Conservation (phyloP, 2,888 invertebrate species). For the Chymomyza amoena region DNA sequence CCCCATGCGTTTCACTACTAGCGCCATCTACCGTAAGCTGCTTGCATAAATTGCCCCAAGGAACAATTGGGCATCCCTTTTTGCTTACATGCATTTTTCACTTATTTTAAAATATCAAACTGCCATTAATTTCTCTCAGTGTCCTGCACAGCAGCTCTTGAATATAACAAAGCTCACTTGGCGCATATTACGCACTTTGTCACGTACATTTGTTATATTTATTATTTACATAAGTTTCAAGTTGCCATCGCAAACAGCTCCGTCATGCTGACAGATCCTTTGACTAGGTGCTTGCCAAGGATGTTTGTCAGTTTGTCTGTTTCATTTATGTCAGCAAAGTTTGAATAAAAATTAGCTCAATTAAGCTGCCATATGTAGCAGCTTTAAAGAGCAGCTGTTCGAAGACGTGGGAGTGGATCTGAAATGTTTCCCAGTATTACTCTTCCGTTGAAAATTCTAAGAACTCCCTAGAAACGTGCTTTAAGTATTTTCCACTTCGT, state of each 20-base stretch:
- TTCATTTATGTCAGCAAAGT: slow-evolving; percentile 8
- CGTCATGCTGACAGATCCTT: not conserved
- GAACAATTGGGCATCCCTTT: no score
- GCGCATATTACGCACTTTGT: slow-evolving; percentile 72
- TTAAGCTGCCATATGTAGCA: slow-evolving; percentile 44
- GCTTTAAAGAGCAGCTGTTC: slow-evolving; percentile 9
- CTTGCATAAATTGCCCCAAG: no score
- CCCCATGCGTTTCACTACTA: no score
- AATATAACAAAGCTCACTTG: slow-evolving; percentile 36
- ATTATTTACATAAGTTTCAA: slow-evolving; percentile 66
- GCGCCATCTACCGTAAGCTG: no score
- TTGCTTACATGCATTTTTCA: not conserved
- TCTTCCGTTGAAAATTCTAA: no score
- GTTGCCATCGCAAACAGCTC: slow-evolving; percentile 7
- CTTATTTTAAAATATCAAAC: no score
- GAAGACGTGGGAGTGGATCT: no score
- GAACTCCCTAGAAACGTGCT: not conserved
- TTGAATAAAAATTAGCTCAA: slow-evolving; percentile 57
- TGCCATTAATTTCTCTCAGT: not conserved
- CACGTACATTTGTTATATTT: slow-evolving; percentile 63
- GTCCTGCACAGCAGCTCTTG: not conserved
- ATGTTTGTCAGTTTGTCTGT: not conserved
- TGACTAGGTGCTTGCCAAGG: not conserved
- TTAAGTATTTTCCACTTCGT: not conserved
- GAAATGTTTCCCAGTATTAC: no score